Conservation (phyloP, 2,797 vertebrate species). For the Poeciliopsis gracilis region DNA sequence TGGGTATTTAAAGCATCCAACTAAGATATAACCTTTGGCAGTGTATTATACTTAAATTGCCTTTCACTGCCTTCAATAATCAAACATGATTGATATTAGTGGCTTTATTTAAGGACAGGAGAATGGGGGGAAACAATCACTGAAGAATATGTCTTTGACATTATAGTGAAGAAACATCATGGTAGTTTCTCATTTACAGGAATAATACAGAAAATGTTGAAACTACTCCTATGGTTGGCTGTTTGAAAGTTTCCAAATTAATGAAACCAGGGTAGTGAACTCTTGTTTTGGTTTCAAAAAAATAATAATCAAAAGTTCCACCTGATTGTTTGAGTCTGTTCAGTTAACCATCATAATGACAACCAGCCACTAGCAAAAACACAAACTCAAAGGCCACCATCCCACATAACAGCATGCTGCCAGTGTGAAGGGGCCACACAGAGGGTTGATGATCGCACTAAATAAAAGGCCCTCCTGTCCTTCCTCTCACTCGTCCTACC, state of each 20-base stretch:
- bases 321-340: not conserved
- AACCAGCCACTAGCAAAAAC: conserved; percentile 12
- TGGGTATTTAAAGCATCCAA: not conserved
- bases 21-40: not conserved
- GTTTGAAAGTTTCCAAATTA: not conserved
- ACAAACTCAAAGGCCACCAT: conserved; percentile 41
- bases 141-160: not conserved
- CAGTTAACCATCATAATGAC: conserved; percentile 4
- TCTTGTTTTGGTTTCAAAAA: conserved; percentile 1
- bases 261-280: not conserved
- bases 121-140: not conserved
- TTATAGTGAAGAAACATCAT: not conserved
- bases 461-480: conserved; percentile 49
- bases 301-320: not conserved
- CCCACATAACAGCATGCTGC: conserved; percentile 29
- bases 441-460: conserved; percentile 39
- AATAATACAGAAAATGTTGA: not conserved
- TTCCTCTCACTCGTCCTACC: conserved; percentile 29
- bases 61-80: not conserved
- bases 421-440: conserved; percentile 62
- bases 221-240: not conserved
- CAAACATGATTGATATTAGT: not conserved
- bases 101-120: not conserved
- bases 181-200: not conserved
- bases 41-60: not conserved